Percentiles rank a stretch among this genome's conserved stretches.
These are phyloP conservation scores for Acholoe squamosa DNA, from an alignment of 2,888 invertebrate species.

Conservation along the genomic window DNA sequence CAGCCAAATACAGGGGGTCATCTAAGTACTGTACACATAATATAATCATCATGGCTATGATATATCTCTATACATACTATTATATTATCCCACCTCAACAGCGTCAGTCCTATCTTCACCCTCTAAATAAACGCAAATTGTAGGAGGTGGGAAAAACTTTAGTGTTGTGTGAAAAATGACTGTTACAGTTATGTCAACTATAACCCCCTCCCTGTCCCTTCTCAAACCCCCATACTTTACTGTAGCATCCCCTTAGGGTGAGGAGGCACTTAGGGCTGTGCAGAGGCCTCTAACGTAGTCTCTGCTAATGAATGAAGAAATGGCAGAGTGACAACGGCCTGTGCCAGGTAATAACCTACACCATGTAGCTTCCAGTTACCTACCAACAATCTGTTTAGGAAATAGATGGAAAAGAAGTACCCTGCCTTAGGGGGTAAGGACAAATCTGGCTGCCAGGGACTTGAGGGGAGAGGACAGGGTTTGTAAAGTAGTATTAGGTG, in stretches of 20 bases:
- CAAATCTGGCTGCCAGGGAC: neutral
- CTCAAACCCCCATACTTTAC: neutral
- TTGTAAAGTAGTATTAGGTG: neutral
- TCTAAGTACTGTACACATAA: no score
- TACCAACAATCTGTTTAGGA: slow-evolving; percentile 35
- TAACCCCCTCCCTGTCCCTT: slow-evolving; percentile 9
- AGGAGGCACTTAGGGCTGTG: slow-evolving; percentile 20
- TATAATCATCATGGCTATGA: no score
- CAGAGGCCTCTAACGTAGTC: neutral
- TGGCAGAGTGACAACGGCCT: slow-evolving; percentile 15
- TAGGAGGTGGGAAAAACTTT: slow-evolving; percentile 13
- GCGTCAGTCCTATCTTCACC: neutral
- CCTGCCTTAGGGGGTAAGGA: neutral
- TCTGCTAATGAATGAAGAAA: slow-evolving; percentile 53
- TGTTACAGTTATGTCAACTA: slow-evolving; percentile 53
- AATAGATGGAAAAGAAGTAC: slow-evolving; percentile 36
- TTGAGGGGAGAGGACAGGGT: neutral
- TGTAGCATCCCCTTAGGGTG: neutral
- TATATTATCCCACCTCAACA: neutral
- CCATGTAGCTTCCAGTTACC: slow-evolving; percentile 9
- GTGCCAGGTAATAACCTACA: neutral
- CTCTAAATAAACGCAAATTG: slow-evolving; percentile 25
- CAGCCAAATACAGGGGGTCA: no score
- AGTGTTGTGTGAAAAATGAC: neutral
- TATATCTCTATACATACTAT: no score